Evolutionary conservation across 2,113 vertebrate genomes (phyloP), one percentile per base, ranked within the genome.

Genomic region (Notarius quadriscutis): DNA sequence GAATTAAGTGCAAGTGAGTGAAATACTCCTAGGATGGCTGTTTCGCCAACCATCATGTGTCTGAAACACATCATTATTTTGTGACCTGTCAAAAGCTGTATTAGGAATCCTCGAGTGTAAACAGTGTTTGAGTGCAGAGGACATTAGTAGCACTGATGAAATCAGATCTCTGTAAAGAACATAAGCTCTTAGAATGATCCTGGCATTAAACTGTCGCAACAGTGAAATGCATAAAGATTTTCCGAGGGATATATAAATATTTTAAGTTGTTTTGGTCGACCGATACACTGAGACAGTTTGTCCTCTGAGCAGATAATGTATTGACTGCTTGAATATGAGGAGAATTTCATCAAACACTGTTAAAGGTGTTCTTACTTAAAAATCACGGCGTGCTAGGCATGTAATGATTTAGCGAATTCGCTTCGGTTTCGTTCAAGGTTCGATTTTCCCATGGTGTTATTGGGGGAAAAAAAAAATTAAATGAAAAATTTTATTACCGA

Each of bases 1-100:
- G 51, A n/a, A 25, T 78, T 58, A 27, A 4, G 41, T 67, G 41
- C 41, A 9, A 18, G 84, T 34, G 17, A 51, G 77, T 48, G 62
- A 69, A 80, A 86, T 79, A 69, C 63, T 81, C 77, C 20, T 15
- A 67, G 12, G 63, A 58, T 18, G 27, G 30, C 62, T 10, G 18
- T 57, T 81, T 25, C 11, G 18, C 25, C 22, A 7, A 71, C 41
- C 62, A 53, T 53, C 18, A 27, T 10, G 78, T 20, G 51, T 82
- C 53, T 81, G 30, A 50, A 55, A 86, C 63, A 55, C 48, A 67
- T 86, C 77, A 80, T 85, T 85, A 74, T 65, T 78, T 84, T 77
- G 69, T 48, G 55, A 75, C 71, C 15, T 9, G 79, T 87, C 78
- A 87, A 69, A 58, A 58, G 22, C 48, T 27, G 75, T 20, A 27